Evolutionary conservation across 2,113 vertebrate species (phyloP), one percentile per base, ranked within the genome.

Genomic region (Diphyllodes magnificus): DNA sequence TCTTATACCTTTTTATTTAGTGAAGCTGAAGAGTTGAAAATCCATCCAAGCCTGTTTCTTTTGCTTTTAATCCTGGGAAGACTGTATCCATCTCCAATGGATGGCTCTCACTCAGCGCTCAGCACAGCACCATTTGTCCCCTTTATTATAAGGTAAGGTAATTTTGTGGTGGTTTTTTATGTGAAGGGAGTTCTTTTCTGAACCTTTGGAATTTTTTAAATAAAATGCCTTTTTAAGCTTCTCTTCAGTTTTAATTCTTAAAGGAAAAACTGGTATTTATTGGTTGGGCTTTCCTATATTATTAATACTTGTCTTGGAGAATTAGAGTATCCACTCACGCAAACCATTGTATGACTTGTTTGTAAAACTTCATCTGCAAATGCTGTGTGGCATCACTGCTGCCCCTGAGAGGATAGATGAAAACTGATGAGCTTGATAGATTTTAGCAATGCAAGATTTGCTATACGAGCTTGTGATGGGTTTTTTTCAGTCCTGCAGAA

Each of bases 31-130:
- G 96, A 98, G 21, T 96, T 98, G 61, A 99, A 98, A 95, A 98
- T 98, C 50, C 99, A 99, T 77, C 98, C 99, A 72, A 99, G 98
- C 93, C 97, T 99, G 85, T 99, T 99, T 88, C 97, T 99, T 89
- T 95, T 99, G 73, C 98, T 99, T 87, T 96, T 99, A 97, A 98
- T 99, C 54, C 96, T 99, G 96, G 98, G 98, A 66, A 98, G 98
- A 49, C 98, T 99, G 63, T 99, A 99, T 97, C 99, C 99, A 3
- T 99, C 99, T 68, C 99, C 99, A 8, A 99, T 99, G 99, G 99
- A 99, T 14, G 99, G 99, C 57, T 98, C 98, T 3, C 97, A 95
- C 14, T 99, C 99, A 25, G 97, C 98, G 1, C 98, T 99, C 97
- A 98, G 98, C 84, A 98, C 99, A 77, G 98, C 98, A 18, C 98